Percentiles rank a stretch among this genome's conserved stretches.
These are phyloP conservation scores for Ahaetulla prasina DNA, from an alignment of 2,113 vertebrate genomes.

Conservation along the genomic window DNA sequence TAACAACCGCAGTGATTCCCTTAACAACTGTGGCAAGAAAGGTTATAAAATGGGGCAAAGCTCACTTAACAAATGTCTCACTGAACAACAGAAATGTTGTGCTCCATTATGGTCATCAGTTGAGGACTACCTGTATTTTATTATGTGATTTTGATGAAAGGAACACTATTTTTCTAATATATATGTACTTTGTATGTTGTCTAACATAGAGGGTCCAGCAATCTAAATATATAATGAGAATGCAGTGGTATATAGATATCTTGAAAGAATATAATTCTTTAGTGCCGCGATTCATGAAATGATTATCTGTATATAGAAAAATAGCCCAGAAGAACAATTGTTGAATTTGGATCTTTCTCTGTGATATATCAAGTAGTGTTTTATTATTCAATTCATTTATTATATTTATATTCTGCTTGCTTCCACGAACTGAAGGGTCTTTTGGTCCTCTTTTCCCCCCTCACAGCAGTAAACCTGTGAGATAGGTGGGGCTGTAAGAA, in stretches of 20 bases:
- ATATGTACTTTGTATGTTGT: neutral
- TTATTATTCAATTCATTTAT: neutral
- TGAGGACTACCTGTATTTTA: neutral
- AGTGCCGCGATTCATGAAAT: neutral
- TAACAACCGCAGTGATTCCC: too few species aligned
- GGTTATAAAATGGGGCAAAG: too few species aligned
- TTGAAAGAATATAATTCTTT: neutral
- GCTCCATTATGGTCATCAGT: too few species aligned
- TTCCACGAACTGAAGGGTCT: neutral
- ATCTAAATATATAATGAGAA: neutral
- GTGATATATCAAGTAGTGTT: neutral
- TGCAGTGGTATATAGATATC: neutral
- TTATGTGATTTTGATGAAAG: conserved; percentile 7
- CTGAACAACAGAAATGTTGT: too few species aligned
- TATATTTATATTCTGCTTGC: neutral
- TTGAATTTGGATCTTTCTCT: neutral
- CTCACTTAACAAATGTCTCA: too few species aligned
- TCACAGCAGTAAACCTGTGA: too few species aligned
- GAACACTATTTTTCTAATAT: neutral
- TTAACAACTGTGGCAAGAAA: too few species aligned
- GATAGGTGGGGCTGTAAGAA: too few species aligned
- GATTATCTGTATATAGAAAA: neutral
- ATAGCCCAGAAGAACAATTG: neutral
- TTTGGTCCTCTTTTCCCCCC: too few species aligned
- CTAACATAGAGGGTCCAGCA: too few species aligned